A percentile compares a stretch with the other conserved stretches of the same genome.
phyloP scores from a whole-genome alignment of 2,888 invertebrate genomes.

The Onchidella celtica region DNA sequence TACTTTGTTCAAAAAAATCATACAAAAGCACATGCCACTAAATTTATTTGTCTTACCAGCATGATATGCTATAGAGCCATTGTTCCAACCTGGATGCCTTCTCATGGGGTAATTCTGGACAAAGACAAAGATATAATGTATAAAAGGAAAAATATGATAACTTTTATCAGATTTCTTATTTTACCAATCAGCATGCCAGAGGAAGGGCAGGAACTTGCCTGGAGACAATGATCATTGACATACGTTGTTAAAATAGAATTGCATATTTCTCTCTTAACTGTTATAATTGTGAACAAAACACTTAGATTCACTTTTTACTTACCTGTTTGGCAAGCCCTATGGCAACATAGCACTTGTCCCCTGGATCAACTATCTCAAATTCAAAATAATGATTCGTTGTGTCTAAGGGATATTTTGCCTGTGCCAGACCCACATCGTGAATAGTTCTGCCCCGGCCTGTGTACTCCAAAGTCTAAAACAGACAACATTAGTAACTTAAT shows the following conservation, averaged over 20 bases:
- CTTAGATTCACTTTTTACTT: no score
- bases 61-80: slow-evolving; percentile 83
- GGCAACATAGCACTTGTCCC: slow-evolving; percentile 83
- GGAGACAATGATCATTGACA: no score
- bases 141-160: not conserved
- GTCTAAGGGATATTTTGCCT: slow-evolving; percentile 81
- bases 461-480: slow-evolving; percentile 81
- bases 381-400: slow-evolving; percentile 83
- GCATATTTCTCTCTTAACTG: no score
- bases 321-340: slow-evolving; percentile 82
- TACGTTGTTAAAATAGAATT: no score
- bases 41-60: slow-evolving; percentile 79
- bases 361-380: slow-evolving; percentile 83
- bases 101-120: slow-evolving; percentile 82
- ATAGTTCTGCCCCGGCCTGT: slow-evolving; percentile 82
- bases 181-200: no score
- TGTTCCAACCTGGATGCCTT: slow-evolving; percentile 83
- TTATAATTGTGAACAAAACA: no score
- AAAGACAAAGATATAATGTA: not conserved
- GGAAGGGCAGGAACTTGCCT: no score
- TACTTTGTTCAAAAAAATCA: no score
- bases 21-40: no score
- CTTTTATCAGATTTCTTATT: no score
- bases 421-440: slow-evolving; percentile 82
- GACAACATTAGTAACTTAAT: no score